Evolutionary conservation across 2,113 vertebrate genomes (phyloP).

Genomic region (Silurus meridionalis): DNA sequence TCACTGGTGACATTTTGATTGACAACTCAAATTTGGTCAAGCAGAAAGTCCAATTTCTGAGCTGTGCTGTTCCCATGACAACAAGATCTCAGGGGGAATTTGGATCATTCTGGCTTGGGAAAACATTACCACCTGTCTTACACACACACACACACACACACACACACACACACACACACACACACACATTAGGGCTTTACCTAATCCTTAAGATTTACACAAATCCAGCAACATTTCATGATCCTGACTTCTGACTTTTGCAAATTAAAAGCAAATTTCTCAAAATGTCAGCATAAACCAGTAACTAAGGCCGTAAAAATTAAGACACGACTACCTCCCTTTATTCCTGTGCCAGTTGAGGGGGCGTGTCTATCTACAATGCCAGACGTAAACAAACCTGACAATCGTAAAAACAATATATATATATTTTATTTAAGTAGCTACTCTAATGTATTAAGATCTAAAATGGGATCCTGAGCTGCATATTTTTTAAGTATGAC

Average conservation of each 20-base stretch:
- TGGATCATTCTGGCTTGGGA: background rate
- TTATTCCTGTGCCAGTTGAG: background rate
- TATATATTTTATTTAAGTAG: background rate
- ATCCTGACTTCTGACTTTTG: background rate
- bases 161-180: background rate
- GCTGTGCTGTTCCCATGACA: slow-evolving; percentile 46
- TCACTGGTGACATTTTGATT: slow-evolving; percentile 37
- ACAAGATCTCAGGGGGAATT: slow-evolving; percentile 44
- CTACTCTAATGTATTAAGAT: background rate
- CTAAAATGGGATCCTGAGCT: too few relatives aligned
- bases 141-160: background rate
- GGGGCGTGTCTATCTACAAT: background rate
- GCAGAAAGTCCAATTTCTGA: slow-evolving; percentile 38
- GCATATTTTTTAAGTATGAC: too few relatives aligned
- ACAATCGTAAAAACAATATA: background rate
- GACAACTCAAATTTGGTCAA: slow-evolving; percentile 31
- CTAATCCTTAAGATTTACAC: background rate
- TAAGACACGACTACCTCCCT: background rate
- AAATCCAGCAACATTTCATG: background rate
- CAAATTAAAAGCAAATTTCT: background rate
- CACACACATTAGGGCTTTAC: background rate
- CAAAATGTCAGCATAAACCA: background rate
- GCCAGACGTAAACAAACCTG: background rate
- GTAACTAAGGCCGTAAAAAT: background rate
- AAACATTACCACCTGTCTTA: slow-evolving; percentile 31